Conservation (phyloP, 1,140 invertebrate species). For the Listronotus oregonensis region DNA sequence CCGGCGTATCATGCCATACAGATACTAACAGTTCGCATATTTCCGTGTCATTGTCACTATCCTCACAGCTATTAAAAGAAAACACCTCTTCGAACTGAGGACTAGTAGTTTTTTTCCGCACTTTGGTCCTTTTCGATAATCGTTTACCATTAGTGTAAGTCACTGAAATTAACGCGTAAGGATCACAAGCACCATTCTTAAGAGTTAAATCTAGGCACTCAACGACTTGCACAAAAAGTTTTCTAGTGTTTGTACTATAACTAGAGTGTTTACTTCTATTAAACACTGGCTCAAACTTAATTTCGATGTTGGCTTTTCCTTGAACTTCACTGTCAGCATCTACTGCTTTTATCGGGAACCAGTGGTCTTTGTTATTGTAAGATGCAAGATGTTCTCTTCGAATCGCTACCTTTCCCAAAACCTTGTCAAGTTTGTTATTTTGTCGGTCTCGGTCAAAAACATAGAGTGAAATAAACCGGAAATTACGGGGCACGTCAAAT, state of each 20-base stretch:
- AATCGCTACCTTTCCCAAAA: slow-evolving; percentile 87
- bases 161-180: slow-evolving; percentile 81
- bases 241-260: slow-evolving; percentile 45
- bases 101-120: slow-evolving; percentile 86
- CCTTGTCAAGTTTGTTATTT: slow-evolving; percentile 78
- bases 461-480: slow-evolving; percentile 86
- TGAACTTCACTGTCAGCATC: slow-evolving; percentile 89
- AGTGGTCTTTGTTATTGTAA: slow-evolving; percentile 90
- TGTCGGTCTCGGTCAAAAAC: slow-evolving; percentile 80
- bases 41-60: slow-evolving; percentile 65
- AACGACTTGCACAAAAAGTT: slow-evolving; percentile 67
- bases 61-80: slow-evolving; percentile 78
- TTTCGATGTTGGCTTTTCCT: slow-evolving; percentile 78
- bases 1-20: slow-evolving; percentile 82
- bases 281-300: slow-evolving; percentile 60
- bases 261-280: slow-evolving; percentile 34
- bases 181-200: slow-evolving; percentile 89
- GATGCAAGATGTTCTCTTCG: slow-evolving; percentile 82
- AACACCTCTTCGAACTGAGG: slow-evolving; percentile 89
- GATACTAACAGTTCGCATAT: slow-evolving; percentile 76
- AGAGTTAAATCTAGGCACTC: slow-evolving; percentile 88
- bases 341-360: slow-evolving; percentile 84
- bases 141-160: slow-evolving; percentile 79
- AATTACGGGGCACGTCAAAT: slow-evolving; percentile 87
- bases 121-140: slow-evolving; percentile 82